Conservation (phyloP, 2,888 invertebrate genomes). For the Drosophila picticornis region DNA sequence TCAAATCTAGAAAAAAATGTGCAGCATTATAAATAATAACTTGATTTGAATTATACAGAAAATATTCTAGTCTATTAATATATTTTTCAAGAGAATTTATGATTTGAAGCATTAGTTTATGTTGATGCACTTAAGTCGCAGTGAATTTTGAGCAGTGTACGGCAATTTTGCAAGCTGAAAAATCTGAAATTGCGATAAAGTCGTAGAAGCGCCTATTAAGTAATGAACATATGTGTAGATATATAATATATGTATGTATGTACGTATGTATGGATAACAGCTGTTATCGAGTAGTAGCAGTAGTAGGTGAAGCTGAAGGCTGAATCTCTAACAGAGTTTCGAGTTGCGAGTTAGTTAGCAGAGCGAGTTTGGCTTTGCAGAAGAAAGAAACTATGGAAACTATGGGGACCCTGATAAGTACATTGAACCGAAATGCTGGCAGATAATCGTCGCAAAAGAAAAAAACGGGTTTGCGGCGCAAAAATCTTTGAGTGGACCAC, state of each 20-base stretch:
- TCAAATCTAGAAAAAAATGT: not conserved
- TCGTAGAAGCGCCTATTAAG: conserved; percentile 19
- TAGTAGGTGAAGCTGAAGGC: conserved; percentile 2
- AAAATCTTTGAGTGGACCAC: conserved; percentile 37
- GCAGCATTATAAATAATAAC: not conserved
- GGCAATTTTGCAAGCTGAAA: not conserved
- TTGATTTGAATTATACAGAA: not conserved
- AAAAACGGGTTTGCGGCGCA: conserved; percentile 63
- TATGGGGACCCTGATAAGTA: conserved; percentile 63
- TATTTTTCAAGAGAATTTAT: not conserved
- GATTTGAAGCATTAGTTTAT: not conserved
- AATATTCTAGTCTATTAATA: not conserved
- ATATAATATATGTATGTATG: not conserved
- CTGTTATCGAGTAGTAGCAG: conserved; percentile 2
- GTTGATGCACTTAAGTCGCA: not conserved
- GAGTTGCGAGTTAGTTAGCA: not conserved
- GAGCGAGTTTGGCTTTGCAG: conserved; percentile 11
- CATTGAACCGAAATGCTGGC: conserved; percentile 62
- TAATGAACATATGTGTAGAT: not conserved
- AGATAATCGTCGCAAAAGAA: conserved; percentile 66
- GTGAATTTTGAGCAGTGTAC: conserved; percentile 20
- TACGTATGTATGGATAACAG: not conserved
- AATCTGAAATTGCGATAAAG: conserved; percentile 15
- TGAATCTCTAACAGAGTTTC: not conserved
- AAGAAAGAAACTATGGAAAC: conserved; percentile 18